A percentile compares a stretch with the other conserved stretches of the same genome.
Conservation (phyloP, 1,140 invertebrate species). For the Acromyrmex charruanus region DNA sequence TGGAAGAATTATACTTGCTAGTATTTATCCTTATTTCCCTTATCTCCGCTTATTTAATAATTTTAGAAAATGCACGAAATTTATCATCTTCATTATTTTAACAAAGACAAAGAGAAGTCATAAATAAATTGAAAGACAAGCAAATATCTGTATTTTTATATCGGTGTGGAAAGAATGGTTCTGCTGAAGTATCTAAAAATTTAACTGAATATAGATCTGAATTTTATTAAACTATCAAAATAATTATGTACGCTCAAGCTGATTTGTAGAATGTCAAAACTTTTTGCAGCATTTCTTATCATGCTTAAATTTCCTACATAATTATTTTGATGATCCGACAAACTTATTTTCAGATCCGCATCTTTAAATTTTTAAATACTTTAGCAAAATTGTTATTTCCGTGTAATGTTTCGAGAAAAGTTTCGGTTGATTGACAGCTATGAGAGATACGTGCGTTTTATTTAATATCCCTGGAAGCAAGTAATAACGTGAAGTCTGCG, state of each 20-base stretch:
- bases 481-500: neutral
- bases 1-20: neutral
- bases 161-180: neutral
- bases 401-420: neutral
- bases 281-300: too few relatives aligned
- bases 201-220: too few relatives aligned
- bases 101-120: neutral
- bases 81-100: neutral
- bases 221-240: too few relatives aligned
- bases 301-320: too few relatives aligned
- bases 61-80: neutral
- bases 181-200: too few relatives aligned
- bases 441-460: constrained; percentile 18
- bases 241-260: too few relatives aligned
- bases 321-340: too few relatives aligned
- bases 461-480: constrained; percentile 33
- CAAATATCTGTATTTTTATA: neutral
- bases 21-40: neutral
- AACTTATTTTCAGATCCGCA: too few relatives aligned
- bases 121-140: neutral
- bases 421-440: neutral
- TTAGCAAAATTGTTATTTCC: too few relatives aligned
- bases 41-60: neutral
- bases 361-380: too few relatives aligned
- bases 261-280: too few relatives aligned